Conservation (phyloP, 2,888 invertebrate genomes). For the Pristionchus mayeri region DNA sequence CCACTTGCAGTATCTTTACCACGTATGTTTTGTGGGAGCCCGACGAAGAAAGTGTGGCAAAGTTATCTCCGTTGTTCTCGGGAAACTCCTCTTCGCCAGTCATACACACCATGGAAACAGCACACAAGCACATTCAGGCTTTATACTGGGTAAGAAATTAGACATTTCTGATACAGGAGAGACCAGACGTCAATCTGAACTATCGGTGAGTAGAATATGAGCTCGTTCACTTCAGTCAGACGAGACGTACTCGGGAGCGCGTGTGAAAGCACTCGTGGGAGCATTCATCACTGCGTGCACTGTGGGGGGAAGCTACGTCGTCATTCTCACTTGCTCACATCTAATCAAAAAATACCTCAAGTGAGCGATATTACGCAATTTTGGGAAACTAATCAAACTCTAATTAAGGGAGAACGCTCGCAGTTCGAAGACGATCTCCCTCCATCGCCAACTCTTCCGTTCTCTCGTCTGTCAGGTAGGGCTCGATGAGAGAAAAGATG, state of each 20-base stretch:
- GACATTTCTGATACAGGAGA: no score
- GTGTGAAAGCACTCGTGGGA: not conserved
- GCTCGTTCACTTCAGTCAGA: not conserved
- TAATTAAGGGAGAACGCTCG: not conserved
- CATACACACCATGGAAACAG: not conserved
- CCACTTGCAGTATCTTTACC: not conserved
- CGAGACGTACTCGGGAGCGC: constrained; percentile 10
- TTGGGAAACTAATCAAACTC: not conserved
- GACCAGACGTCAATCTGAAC: no score
- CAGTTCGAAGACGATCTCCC: not conserved
- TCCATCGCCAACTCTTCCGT: not conserved
- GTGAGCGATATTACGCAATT: not conserved
- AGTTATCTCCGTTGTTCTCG: not conserved
- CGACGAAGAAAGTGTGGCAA: not conserved
- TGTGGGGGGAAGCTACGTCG: not conserved
- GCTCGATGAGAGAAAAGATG: not conserved
- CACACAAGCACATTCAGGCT: not conserved
- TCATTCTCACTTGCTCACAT: not conserved
- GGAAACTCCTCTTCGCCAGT: constrained; percentile 19
- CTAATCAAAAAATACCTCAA: constrained; percentile 9
- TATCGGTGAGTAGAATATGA: no score
- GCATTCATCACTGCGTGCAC: not conserved
- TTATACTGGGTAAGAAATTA: constrained; percentile 6
- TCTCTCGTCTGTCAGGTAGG: not conserved
- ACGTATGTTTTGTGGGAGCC: not conserved